Evolutionary conservation across 2,113 vertebrate species (phyloP).

Genomic region (Panthera uncia): DNA sequence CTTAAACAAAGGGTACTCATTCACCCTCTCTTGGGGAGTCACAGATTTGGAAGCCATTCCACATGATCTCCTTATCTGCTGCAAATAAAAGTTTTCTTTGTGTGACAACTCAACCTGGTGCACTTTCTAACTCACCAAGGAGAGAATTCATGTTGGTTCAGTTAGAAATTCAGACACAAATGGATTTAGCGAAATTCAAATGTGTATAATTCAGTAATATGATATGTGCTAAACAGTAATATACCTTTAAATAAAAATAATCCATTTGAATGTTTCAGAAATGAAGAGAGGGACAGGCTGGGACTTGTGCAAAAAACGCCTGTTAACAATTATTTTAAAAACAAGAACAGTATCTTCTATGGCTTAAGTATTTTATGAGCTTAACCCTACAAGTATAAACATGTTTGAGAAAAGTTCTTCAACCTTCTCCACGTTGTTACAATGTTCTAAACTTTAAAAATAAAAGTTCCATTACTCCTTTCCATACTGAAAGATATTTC

Average conservation of each 20-base stretch:
- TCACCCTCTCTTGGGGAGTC: not conserved
- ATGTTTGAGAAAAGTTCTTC: not conserved
- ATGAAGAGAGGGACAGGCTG: not conserved
- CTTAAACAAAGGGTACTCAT: not conserved
- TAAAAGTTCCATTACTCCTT: not conserved
- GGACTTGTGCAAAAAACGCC: not conserved
- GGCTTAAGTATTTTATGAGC: not conserved
- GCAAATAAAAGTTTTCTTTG: not conserved
- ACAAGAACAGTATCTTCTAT: not conserved
- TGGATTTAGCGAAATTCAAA: not conserved
- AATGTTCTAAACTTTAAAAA: constrained; percentile 1
- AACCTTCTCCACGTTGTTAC: not conserved
- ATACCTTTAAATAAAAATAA: constrained; percentile 7
- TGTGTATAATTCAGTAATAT: not conserved
- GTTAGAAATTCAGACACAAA: not conserved
- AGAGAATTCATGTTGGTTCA: not conserved
- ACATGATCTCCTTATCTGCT: not conserved
- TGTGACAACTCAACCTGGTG: not conserved
- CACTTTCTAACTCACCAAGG: not conserved
- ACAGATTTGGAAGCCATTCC: not conserved
- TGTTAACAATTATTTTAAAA: constrained; percentile 42
- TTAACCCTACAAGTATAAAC: not conserved
- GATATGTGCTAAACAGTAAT: not conserved
- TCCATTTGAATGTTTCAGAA: not conserved
- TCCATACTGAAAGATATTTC: not conserved